Evolutionary conservation across 1,140 invertebrate species (phyloP).

Genomic region (Matsumurasca onukii): DNA sequence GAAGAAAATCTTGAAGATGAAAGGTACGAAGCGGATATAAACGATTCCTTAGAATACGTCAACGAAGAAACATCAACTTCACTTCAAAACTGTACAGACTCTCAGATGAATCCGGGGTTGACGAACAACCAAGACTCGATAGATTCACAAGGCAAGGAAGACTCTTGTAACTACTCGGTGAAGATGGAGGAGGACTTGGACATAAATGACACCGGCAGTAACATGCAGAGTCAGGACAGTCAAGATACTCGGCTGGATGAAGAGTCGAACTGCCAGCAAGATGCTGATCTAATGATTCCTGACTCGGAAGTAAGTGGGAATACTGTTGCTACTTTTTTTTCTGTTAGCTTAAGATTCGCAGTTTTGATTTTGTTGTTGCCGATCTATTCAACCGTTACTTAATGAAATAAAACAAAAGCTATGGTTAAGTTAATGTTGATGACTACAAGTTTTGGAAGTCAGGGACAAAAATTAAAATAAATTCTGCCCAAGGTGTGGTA

Average conservation of each 20-base stretch:
- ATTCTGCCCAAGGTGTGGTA: too few relatives aligned
- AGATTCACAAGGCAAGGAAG: background rate
- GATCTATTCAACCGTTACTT: too few relatives aligned
- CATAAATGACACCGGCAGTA: background rate
- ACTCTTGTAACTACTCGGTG: background rate
- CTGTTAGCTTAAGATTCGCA: too few relatives aligned
- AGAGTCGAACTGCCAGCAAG: background rate
- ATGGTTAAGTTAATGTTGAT: too few relatives aligned
- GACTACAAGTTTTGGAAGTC: too few relatives aligned
- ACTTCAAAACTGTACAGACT: background rate
- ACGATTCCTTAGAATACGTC: slow-evolving; percentile 1
- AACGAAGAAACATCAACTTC: background rate
- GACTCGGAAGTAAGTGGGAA: slow-evolving; percentile 2
- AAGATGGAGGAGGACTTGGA: slow-evolving; percentile 28
- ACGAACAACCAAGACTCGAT: background rate
- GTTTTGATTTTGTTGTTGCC: too few relatives aligned
- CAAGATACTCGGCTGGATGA: background rate
- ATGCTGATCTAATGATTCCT: background rate
- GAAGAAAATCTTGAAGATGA: background rate
- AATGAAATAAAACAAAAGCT: too few relatives aligned
- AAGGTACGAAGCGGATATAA: slow-evolving; percentile 4
- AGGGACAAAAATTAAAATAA: too few relatives aligned
- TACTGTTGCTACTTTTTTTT: too few relatives aligned
- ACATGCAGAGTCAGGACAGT: slow-evolving; percentile 4
- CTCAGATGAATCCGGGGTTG: background rate